phyloP scores from a whole-genome alignment of 2,797 vertebrate species.

The Intellagama lesueurii region DNA sequence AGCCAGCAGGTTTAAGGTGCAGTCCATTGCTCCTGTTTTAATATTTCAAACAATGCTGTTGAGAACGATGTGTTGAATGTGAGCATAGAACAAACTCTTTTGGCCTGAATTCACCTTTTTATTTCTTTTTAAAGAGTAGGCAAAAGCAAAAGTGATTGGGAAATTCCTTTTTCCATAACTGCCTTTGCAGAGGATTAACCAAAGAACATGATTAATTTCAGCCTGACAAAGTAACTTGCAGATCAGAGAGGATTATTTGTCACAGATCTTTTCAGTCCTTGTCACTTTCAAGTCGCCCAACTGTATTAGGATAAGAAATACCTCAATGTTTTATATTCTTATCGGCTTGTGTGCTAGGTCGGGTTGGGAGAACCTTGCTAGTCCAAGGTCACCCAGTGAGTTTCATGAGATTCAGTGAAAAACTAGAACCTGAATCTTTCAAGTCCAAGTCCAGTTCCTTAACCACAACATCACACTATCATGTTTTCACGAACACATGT shows the following conservation, averaged over 20 bases:
- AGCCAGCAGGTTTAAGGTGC: constrained; percentile 40
- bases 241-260: background rate
- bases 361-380: no score
- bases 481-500: no score
- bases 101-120: constrained; percentile 49
- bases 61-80: constrained; percentile 47
- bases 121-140: background rate
- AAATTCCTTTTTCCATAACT: constrained; percentile 1
- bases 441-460: no score
- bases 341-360: no score
- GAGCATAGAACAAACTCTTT: constrained; percentile 28
- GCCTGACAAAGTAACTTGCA: background rate
- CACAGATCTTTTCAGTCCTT: background rate
- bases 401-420: no score
- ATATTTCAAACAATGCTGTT: constrained; percentile 55
- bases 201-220: constrained; percentile 6
- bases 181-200: background rate
- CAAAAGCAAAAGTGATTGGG: constrained; percentile 8
- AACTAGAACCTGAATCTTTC: no score
- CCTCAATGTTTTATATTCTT: background rate
- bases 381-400: no score
- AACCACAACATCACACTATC: no score
- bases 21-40: constrained; percentile 54
- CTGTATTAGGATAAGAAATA: background rate
- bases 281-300: background rate